Conservation (phyloP, 2,888 invertebrate species). For the Tetragonula carbonaria region DNA sequence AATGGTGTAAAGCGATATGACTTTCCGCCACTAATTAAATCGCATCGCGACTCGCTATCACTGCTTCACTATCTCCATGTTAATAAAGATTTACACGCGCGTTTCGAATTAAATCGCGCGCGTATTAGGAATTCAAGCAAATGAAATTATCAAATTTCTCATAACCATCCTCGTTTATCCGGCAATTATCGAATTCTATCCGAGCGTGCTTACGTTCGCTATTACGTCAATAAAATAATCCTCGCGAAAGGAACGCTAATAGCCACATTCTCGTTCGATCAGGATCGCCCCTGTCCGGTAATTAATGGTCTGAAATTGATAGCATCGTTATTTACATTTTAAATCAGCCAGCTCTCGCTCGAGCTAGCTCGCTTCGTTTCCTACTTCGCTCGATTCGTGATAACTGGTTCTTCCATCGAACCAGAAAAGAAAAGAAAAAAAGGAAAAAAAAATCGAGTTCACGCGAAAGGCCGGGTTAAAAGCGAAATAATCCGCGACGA, state of each 20-base stretch:
- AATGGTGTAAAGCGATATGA: background rate
- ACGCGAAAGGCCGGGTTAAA: background rate
- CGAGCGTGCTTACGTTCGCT: background rate
- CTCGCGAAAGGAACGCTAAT: background rate
- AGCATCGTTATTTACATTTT: constrained; percentile 20
- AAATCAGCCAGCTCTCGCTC: constrained; percentile 10
- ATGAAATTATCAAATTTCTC: background rate
- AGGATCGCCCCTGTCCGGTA: background rate
- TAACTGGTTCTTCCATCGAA: background rate
- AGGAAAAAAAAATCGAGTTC: background rate
- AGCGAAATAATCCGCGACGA: constrained; percentile 7
- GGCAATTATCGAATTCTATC: background rate
- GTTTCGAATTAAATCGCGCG: background rate
- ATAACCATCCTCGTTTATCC: background rate
- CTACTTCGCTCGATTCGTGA: background rate
- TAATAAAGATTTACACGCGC: background rate
- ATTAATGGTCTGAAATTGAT: constrained; percentile 29
- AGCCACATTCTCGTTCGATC: background rate
- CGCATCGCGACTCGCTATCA: background rate
- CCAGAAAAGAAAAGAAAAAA: too few species aligned
- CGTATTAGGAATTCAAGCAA: background rate
- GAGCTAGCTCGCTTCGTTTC: background rate
- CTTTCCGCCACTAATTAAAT: background rate
- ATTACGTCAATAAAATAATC: background rate
- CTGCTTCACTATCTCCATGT: background rate